Conservation (phyloP, 2,888 invertebrate genomes). For the Aporophyla nigra region DNA sequence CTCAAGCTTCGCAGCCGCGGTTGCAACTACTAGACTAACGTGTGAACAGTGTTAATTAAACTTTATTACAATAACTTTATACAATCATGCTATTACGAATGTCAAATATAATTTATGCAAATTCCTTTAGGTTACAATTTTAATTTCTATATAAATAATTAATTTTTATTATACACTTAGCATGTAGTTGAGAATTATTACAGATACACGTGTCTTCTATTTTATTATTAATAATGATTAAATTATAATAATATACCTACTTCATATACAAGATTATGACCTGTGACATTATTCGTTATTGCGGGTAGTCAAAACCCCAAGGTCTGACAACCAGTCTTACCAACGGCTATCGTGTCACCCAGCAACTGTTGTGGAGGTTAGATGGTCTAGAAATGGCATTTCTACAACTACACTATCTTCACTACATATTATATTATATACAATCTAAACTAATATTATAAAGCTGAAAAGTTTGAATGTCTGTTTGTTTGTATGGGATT, state of each 20-base stretch:
- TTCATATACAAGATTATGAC: background rate
- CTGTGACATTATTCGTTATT: background rate
- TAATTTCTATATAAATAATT: background rate
- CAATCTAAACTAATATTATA: too few relatives aligned
- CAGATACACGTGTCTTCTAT: background rate
- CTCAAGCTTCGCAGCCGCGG: background rate
- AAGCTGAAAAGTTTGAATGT: too few relatives aligned
- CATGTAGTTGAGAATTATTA: background rate
- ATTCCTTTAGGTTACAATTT: background rate
- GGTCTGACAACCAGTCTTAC: too few relatives aligned
- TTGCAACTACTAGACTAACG: background rate
- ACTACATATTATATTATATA: too few relatives aligned
- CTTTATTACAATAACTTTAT: background rate
- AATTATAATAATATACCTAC: background rate
- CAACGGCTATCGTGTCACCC: too few relatives aligned
- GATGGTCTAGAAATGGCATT: too few relatives aligned
- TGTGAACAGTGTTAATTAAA: background rate
- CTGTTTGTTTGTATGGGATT: too few relatives aligned
- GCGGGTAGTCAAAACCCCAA: too few relatives aligned
- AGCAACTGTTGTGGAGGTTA: too few relatives aligned
- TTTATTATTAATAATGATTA: background rate
- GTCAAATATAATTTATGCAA: conserved; percentile 6
- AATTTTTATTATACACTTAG: conserved; percentile 19
- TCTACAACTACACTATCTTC: too few relatives aligned
- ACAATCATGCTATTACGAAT: background rate